Base-by-base conservation (phyloP, 2,113 vertebrate genomes). In the Glaucidium brasilianum region DNA sequence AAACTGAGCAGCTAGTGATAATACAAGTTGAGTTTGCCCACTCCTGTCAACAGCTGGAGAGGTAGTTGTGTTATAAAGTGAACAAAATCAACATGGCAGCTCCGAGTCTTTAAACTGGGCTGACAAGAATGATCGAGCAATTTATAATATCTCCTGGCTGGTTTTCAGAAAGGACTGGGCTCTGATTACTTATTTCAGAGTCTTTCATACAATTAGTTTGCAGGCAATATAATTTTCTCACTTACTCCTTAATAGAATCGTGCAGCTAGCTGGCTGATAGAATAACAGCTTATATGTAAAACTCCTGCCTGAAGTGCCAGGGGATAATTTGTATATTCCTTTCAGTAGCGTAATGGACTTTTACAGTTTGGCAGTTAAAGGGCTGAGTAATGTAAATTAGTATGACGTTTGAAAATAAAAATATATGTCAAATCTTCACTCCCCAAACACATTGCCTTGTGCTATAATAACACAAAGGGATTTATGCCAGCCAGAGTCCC, bases 191-290 rank as follows among this genome's bases (percentile, higher is more conserved):
- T 97, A 97, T 94, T 98, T 97, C 94, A 93, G 96, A 97, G 74
- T 91, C 91, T 97, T 97, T 79, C 94, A 92, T 94, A 96, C 97
- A 96, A 98, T 98, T 97, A 98, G 97, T 98, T 98, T 96, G 95
- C 93, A 94, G 97, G 97, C 97, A 94, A 97, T 96, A 96, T 97
- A 83, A 98, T 98, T 98, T 98, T 97, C 97, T 98, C 97, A 97
- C 97, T 98, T 96, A 91, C 91, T 90, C 74, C 90, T 96, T 98
- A 98, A 97, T 91, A 98, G 96, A 97, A 97, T 94, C 56, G 37
- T 97, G 83, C 85, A 96, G 97, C 95, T 97, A 74, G 85, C 91
- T 98, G 97, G 97, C 75, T 88, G 97, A 94, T 55, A 84, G 96
- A 97, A 88, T 97, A 97, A 97, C 95, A 97, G 96, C 6, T 17